Conservation (phyloP, 2,888 invertebrate species). For the Lordiphosa fenestrarum region DNA sequence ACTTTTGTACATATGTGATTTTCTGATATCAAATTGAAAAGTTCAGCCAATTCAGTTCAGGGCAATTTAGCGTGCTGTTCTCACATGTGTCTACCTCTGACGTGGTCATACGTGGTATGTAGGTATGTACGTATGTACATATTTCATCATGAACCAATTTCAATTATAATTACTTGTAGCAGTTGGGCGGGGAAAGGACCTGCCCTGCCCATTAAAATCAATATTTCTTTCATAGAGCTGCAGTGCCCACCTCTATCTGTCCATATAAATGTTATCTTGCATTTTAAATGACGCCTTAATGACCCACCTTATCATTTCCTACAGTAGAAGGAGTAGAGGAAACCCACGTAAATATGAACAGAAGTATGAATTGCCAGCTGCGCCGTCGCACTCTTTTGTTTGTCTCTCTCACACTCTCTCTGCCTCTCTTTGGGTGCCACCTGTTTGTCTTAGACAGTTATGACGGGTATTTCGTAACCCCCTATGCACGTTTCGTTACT, state of each 20-base stretch:
- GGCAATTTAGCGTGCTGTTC: slow-evolving; percentile 2
- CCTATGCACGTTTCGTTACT: slow-evolving; percentile 44
- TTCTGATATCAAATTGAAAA: not conserved
- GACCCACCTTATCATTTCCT: slow-evolving; percentile 16
- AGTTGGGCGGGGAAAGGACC: slow-evolving; percentile 9
- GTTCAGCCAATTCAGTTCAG: slow-evolving; percentile 11
- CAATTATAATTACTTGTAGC: slow-evolving; percentile 4
- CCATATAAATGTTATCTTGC: slow-evolving; percentile 11
- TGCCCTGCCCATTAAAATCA: slow-evolving; percentile 38
- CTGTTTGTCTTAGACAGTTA: slow-evolving; percentile 36
- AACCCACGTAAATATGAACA: slow-evolving; percentile 3
- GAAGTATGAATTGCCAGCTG: slow-evolving; percentile 12
- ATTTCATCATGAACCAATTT: slow-evolving; percentile 4
- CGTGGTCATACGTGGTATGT: slow-evolving; percentile 3
- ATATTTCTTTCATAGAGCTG: slow-evolving; percentile 19
- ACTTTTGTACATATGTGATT: slow-evolving; percentile 1
- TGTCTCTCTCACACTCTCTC: slow-evolving; percentile 6
- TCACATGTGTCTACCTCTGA: slow-evolving; percentile 7
- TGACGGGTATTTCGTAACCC: slow-evolving; percentile 45
- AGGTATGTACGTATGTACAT: not conserved
- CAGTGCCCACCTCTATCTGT: not conserved
- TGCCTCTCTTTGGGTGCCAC: slow-evolving; percentile 21
- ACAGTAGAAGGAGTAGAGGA: not conserved
- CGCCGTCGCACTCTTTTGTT: slow-evolving; percentile 43
- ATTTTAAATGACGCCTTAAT: slow-evolving; percentile 30